Evolutionary conservation across 2,113 vertebrate genomes (phyloP).

Genomic region (Grantiella picta): DNA sequence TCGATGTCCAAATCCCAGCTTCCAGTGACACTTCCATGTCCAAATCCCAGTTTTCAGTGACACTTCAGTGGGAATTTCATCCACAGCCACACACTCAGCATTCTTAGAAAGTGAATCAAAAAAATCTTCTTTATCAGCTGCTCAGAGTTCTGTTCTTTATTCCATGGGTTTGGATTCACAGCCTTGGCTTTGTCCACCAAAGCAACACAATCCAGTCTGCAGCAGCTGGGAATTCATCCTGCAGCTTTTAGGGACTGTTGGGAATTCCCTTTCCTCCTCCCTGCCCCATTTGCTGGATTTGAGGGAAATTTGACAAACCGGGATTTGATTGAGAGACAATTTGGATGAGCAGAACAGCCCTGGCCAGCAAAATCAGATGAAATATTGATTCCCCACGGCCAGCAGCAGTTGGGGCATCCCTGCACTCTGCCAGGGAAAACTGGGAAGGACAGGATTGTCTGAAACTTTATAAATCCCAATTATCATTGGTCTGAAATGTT

Average conservation of each 20-base stretch:
- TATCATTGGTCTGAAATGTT: neutral
- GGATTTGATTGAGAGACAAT: neutral
- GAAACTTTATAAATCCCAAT: too few relatives aligned
- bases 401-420: neutral
- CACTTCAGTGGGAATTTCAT: neutral
- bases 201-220: fast-evolving
- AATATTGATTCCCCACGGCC: conserved; percentile 7
- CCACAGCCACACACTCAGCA: neutral
- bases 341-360: conserved; percentile 15
- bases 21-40: too few relatives aligned
- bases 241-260: neutral
- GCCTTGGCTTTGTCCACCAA: neutral
- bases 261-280: neutral
- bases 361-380: conserved; percentile 7
- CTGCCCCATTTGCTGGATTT: neutral
- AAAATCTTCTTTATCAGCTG: neutral
- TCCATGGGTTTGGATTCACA: neutral
- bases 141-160: neutral
- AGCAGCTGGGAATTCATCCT: neutral
- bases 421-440: neutral
- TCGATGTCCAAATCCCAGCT: too few relatives aligned
- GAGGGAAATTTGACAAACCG: neutral
- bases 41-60: too few relatives aligned
- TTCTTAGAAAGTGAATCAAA: neutral
- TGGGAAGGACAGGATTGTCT: neutral